Evolutionary conservation across 2,113 vertebrate genomes (phyloP).

Genomic region (Salvelinus fontinalis): DNA sequence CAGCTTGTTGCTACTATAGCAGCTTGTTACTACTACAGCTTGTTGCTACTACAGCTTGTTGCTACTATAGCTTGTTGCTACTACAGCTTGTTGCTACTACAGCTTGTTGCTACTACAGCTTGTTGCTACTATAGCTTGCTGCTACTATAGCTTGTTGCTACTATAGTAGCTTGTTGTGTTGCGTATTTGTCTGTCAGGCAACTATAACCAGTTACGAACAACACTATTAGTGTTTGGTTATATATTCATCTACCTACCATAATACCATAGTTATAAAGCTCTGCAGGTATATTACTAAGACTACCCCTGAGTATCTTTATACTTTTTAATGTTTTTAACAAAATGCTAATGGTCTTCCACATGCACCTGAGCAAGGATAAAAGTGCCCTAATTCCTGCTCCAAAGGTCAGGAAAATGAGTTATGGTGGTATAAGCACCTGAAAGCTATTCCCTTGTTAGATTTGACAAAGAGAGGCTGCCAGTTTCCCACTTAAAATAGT

Average conservation of each 20-base stretch:
- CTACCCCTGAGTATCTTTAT: constrained; percentile 63
- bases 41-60: too few relatives aligned
- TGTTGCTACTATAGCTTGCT: too few relatives aligned
- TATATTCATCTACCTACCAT: not conserved
- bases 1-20: too few relatives aligned
- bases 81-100: too few relatives aligned
- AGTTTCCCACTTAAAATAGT: constrained; percentile 79
- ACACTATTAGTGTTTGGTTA: not conserved
- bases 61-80: too few relatives aligned
- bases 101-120: too few relatives aligned
- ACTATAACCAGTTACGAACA: not conserved
- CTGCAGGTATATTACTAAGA: constrained; percentile 63
- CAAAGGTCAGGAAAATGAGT: constrained; percentile 81
- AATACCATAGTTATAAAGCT: constrained; percentile 42
- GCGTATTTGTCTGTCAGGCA: too few relatives aligned
- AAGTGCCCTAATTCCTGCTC: constrained; percentile 81
- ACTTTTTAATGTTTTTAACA: constrained; percentile 63
- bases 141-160: too few relatives aligned
- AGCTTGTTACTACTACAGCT: too few relatives aligned
- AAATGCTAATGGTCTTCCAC: constrained; percentile 77
- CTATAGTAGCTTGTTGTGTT: too few relatives aligned
- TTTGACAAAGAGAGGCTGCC: constrained; percentile 81
- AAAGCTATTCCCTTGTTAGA: constrained; percentile 83
- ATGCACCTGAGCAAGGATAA: constrained; percentile 74
- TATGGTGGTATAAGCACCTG: constrained; percentile 76